These are phyloP conservation scores for Cydia fagiglandana DNA, from an alignment of 1,140 invertebrate species.

Conservation along the genomic window DNA sequence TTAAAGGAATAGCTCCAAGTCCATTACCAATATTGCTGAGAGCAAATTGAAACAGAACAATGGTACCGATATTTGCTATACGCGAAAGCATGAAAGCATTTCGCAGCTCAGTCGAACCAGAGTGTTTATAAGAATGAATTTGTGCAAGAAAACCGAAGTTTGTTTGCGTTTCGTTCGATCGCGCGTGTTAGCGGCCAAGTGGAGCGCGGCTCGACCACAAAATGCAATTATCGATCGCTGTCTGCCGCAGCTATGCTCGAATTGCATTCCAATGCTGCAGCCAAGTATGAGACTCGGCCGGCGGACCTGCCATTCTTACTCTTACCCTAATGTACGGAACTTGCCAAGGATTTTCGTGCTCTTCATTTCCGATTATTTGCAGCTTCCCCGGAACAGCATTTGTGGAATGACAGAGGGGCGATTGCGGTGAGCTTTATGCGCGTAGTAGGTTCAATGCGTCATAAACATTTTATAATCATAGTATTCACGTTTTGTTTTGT, in stretches of 20 bases:
- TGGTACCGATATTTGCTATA: conserved; percentile 39
- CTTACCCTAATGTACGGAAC: conserved; percentile 19
- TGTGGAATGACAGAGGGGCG: not conserved
- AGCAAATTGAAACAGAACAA: conserved; percentile 30
- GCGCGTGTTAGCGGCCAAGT: conserved; percentile 65
- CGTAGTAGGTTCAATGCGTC: not conserved
- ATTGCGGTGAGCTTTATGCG: not conserved
- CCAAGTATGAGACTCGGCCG: conserved; percentile 48
- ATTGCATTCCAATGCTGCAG: conserved; percentile 63
- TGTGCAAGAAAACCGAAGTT: conserved; percentile 66
- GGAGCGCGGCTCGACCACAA: conserved; percentile 69
- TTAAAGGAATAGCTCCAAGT: conserved; percentile 9
- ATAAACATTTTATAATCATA: not conserved
- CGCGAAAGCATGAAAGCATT: conserved; percentile 50
- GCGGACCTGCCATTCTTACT: conserved; percentile 26
- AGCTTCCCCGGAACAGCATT: not conserved
- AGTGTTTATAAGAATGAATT: conserved; percentile 61
- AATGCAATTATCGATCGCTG: conserved; percentile 75
- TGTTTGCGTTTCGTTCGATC: conserved; percentile 73
- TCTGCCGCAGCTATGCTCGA: conserved; percentile 63
- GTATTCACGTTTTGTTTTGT: not conserved
- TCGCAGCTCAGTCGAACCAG: conserved; percentile 42
- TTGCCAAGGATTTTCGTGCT: conserved; percentile 14
- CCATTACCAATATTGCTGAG: conserved; percentile 27
- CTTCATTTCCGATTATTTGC: conserved; percentile 25